phyloP scores from a whole-genome alignment of 2,113 vertebrate genomes.

The Spermophilus dauricus region DNA sequence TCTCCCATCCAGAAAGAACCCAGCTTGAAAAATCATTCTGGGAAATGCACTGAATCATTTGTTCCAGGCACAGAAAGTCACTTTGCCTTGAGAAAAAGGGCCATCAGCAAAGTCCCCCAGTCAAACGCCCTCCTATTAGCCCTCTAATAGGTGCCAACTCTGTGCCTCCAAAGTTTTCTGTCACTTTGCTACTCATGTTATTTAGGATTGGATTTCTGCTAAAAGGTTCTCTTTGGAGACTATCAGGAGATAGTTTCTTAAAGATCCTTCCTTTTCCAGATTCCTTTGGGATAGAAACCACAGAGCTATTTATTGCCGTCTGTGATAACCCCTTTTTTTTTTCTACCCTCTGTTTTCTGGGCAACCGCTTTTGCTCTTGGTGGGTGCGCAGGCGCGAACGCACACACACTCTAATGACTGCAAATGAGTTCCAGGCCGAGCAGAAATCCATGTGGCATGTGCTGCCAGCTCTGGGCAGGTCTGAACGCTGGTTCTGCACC shows the following conservation, averaged over 20 bases:
- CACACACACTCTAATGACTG: not conserved
- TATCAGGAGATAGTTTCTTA: not conserved
- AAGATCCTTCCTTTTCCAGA: not conserved
- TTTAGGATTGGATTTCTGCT: not conserved
- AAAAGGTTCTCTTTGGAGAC: conserved; percentile 30
- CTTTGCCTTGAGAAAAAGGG: not conserved
- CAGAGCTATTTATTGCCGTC: not conserved
- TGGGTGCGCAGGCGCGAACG: not conserved
- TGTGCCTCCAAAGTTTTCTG: not conserved
- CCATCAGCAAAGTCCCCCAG: not conserved
- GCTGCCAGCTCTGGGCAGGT: too few species aligned
- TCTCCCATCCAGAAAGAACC: conserved; percentile 41
- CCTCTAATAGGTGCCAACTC: rapidly evolving
- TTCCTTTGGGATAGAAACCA: conserved; percentile 52
- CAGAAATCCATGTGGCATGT: not conserved
- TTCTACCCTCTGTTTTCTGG: conserved; percentile 52
- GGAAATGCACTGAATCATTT: conserved; percentile 70
- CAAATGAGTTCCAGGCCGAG: not conserved
- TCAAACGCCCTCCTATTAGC: not conserved
- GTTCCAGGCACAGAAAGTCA: conserved; percentile 58
- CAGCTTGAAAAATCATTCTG: conserved; percentile 73
- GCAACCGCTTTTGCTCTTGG: not conserved
- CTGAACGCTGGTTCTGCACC: rapidly evolving
- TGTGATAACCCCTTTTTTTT: not conserved
- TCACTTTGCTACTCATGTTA: not conserved